phyloP scores from a whole-genome alignment of 2,113 vertebrate species.

The Falcunculus frontatus region DNA sequence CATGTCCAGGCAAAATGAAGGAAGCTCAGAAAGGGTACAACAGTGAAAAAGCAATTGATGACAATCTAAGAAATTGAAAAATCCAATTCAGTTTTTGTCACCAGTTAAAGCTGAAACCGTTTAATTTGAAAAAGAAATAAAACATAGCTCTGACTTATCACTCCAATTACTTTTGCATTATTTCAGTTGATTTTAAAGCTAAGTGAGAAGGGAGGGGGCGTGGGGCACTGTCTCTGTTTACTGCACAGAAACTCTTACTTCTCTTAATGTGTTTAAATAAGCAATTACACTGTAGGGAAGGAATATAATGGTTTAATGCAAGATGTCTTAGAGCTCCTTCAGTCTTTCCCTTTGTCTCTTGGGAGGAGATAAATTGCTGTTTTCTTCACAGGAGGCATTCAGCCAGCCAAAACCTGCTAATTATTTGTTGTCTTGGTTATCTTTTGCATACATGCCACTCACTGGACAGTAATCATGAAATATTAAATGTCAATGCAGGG shows the following conservation, averaged over 20 bases:
- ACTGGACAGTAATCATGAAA: background rate
- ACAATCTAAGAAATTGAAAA: constrained; percentile 27
- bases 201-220: background rate
- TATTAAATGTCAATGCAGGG: background rate
- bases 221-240: background rate
- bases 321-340: background rate
- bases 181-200: constrained; percentile 16
- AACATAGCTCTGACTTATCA: constrained; percentile 23
- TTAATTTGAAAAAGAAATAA: constrained; percentile 28
- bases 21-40: background rate
- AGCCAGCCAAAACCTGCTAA: background rate
- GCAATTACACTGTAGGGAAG: constrained; percentile 4
- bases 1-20: background rate
- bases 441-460: background rate
- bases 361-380: background rate
- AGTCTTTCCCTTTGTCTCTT: background rate
- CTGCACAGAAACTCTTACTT: background rate
- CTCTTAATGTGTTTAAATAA: constrained; percentile 36
- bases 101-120: background rate
- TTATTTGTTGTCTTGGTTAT: constrained; percentile 17
- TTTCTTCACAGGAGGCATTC: background rate
- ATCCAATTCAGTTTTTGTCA: background rate
- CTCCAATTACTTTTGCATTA: constrained; percentile 30
- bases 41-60: background rate
- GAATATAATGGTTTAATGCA: background rate